phyloP scores from a whole-genome alignment of 2,888 invertebrate genomes.

The Amblyteles armatorius region DNA sequence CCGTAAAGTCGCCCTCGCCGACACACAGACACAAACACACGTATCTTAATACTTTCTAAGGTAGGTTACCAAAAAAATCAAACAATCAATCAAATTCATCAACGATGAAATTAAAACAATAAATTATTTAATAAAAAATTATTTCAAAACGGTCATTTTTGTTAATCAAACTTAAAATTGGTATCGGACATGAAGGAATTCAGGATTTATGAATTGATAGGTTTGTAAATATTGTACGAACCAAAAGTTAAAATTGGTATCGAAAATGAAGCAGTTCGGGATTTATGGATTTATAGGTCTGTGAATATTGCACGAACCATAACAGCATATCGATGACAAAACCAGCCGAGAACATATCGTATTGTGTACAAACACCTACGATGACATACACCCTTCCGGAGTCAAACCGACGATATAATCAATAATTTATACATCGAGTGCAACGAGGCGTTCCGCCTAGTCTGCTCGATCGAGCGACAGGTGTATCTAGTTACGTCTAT shows the following conservation, averaged over 20 bases:
- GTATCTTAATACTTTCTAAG: background rate
- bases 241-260: no score
- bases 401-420: constrained; percentile 6
- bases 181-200: background rate
- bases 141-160: background rate
- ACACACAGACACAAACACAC: background rate
- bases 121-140: background rate
- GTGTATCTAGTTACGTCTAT: constrained; percentile 45
- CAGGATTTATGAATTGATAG: background rate
- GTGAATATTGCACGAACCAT: background rate
- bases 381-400: background rate
- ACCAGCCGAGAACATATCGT: background rate
- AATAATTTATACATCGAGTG: constrained; percentile 39
- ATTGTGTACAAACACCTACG: background rate
- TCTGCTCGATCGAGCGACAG: constrained; percentile 16
- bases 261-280: background rate
- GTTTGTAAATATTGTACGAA: background rate
- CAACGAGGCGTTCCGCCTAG: constrained; percentile 3
- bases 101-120: background rate
- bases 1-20: constrained; percentile 14
- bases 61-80: background rate
- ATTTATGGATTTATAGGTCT: background rate
- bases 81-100: background rate
- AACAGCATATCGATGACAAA: background rate
- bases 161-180: background rate